Conservation (phyloP, 2,888 invertebrate genomes). For the Leucozona laternaria region DNA sequence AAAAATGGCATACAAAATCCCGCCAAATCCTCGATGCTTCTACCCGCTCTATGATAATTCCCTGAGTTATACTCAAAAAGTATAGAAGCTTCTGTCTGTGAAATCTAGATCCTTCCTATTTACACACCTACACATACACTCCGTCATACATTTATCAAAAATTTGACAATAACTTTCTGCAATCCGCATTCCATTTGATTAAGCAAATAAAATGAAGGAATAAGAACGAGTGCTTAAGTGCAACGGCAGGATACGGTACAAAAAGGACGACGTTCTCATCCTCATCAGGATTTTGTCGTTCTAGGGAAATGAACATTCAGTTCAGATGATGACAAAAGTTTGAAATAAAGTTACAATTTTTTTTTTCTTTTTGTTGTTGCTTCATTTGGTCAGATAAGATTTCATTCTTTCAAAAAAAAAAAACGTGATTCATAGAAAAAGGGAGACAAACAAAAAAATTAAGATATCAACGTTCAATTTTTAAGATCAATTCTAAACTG, state of each 20-base stretch:
- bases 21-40: slow-evolving; percentile 46
- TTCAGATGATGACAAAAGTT: slow-evolving; percentile 47
- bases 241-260: not conserved
- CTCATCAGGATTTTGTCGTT: slow-evolving; percentile 37
- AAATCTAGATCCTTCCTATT: slow-evolving; percentile 3
- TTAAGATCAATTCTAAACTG: slow-evolving; percentile 32
- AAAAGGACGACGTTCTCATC: slow-evolving; percentile 25
- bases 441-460: slow-evolving; percentile 17
- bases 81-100: slow-evolving; percentile 35
- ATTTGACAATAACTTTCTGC: slow-evolving; percentile 68
- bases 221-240: slow-evolving; percentile 19
- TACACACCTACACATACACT: not conserved
- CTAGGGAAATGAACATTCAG: slow-evolving; percentile 16
- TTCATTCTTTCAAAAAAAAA: slow-evolving; percentile 18
- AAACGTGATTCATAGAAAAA: not conserved
- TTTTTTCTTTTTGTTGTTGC: not conserved
- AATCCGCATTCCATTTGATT: slow-evolving; percentile 69
- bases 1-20: not conserved
- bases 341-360: slow-evolving; percentile 46
- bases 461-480: not conserved
- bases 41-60: slow-evolving; percentile 62
- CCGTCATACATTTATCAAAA: slow-evolving; percentile 62
- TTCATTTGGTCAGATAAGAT: slow-evolving; percentile 55
- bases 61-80: slow-evolving; percentile 41
- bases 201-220: slow-evolving; percentile 58